Base-by-base conservation (phyloP, 2,797 vertebrate genomes). In the Microtus agrestis region DNA sequence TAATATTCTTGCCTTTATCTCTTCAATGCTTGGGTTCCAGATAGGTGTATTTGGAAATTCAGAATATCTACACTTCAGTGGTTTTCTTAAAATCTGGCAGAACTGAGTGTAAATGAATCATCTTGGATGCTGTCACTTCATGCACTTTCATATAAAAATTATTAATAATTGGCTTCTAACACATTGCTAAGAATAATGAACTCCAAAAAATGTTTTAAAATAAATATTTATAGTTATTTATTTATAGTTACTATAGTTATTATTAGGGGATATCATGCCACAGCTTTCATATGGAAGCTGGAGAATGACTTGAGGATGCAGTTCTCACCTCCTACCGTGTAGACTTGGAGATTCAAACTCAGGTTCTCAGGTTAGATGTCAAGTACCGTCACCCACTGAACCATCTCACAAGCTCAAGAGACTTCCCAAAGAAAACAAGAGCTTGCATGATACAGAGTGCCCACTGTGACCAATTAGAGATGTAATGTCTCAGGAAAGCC, bases 101-200 rank as follows among this genome's bases (percentile, higher is more conserved):
- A 94, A 89, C 6, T 67, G 37, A 3, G 12, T 56, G 2, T 40
- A 63, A 88, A 93, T 73, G 2, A 43, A 1, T 19, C 37, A 71
- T 69, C 25, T 21, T 54, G 74, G 8, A 1, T 78, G 34, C 14
- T 71, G 51, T 59, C 4, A 10, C 78, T 82, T 84, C 73, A 69
- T 77, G 69, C 10, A 19, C 82, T 91, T 94, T 56, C 40, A 77
- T 69, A 51, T 77, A 82, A 89, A 94, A 87, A 65, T 19, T n/a
- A 51, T 23, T n/a, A 69, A 51, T 48, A 54, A 27, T 17, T 71
- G 27, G 7, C 27, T 87, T 81, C 81, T 71, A 59, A 23, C 46
- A 96, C 25, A 93, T 86, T 15, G 37, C 2, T 63, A 87, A 76
- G 27, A 27, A 91, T 82, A 86, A 91, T 40, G 37, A 89, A 29